These are phyloP conservation scores for Rhopalosiphum padi DNA, from an alignment of 1,140 invertebrate genomes.

Conservation along the genomic window DNA sequence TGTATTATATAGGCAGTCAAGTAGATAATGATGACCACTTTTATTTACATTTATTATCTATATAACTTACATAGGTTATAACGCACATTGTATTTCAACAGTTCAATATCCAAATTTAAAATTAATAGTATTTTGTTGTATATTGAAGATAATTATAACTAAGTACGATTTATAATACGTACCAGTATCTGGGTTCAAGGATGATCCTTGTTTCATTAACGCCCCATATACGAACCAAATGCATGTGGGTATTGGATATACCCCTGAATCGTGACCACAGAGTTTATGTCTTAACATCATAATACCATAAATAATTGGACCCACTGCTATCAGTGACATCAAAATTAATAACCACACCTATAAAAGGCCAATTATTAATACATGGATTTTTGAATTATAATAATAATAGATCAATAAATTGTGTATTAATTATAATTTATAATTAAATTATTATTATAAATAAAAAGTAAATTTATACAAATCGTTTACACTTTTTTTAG, in stretches of 20 bases:
- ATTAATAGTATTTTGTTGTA: too few species aligned
- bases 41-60: too few species aligned
- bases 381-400: not conserved
- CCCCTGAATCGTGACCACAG: constrained; percentile 64
- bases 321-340: constrained; percentile 74
- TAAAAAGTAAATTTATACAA: not conserved
- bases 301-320: constrained; percentile 79
- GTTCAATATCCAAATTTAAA: too few species aligned
- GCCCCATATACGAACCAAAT: constrained; percentile 89
- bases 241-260: constrained; percentile 73
- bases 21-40: too few species aligned
- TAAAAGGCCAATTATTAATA: constrained; percentile 16
- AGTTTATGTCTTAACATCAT: constrained; percentile 69
- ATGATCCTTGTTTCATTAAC: constrained; percentile 85
- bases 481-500: too few species aligned
- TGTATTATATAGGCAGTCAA: too few species aligned
- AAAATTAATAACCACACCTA: constrained; percentile 81
- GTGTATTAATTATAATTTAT: not conserved
- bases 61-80: too few species aligned
- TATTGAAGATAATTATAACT: not conserved
- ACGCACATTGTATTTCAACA: too few species aligned
- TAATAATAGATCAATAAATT: not conserved
- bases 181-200: constrained; percentile 79
- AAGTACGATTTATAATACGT: not conserved
- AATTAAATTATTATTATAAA: not conserved